Conservation (phyloP, 2,113 vertebrate genomes). For the Eretmochelys imbricata region DNA sequence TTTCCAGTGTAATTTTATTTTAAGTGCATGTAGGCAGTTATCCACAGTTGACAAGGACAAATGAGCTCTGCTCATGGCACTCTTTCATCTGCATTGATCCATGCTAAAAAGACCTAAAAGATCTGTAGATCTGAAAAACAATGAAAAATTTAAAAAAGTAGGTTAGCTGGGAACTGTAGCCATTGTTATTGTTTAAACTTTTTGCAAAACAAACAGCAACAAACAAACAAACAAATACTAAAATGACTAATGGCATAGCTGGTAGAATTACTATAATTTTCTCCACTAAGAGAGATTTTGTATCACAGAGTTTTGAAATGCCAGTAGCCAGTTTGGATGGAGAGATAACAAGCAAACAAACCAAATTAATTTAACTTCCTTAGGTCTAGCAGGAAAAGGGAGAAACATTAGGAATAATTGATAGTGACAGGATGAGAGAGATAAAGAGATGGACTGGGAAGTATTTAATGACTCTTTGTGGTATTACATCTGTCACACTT, state of each 20-base stretch:
- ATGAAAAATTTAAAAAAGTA: constrained; percentile 20
- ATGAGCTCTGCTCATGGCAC: constrained; percentile 45
- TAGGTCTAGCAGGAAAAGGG: constrained; percentile 40
- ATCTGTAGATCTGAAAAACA: constrained; percentile 31
- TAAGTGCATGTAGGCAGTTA: constrained; percentile 59
- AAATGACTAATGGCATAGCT: constrained; percentile 12
- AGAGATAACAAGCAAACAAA: constrained; percentile 42
- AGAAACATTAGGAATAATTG: constrained; percentile 75
- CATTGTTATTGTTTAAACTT: neutral
- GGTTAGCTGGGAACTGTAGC: constrained; percentile 30
- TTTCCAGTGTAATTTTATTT: constrained; percentile 61
- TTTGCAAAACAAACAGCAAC: neutral
- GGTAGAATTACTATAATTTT: constrained; percentile 37
- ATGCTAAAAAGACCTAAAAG: constrained; percentile 51
- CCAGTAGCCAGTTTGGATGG: constrained; percentile 29
- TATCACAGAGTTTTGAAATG: neutral
- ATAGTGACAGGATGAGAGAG: constrained; percentile 71
- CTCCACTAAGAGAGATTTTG: constrained; percentile 10
- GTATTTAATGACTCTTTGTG: constrained; percentile 79
- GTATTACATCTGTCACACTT: constrained; percentile 81
- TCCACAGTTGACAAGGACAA: constrained; percentile 64
- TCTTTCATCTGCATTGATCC: constrained; percentile 67
- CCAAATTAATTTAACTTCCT: constrained; percentile 55
- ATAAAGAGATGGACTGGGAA: constrained; percentile 77
- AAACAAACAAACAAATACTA: constrained; percentile 24